Percentiles rank a stretch among this genome's conserved stretches.
Conservation (phyloP, 2,888 invertebrate species). For the Yponomeuta evonymella region DNA sequence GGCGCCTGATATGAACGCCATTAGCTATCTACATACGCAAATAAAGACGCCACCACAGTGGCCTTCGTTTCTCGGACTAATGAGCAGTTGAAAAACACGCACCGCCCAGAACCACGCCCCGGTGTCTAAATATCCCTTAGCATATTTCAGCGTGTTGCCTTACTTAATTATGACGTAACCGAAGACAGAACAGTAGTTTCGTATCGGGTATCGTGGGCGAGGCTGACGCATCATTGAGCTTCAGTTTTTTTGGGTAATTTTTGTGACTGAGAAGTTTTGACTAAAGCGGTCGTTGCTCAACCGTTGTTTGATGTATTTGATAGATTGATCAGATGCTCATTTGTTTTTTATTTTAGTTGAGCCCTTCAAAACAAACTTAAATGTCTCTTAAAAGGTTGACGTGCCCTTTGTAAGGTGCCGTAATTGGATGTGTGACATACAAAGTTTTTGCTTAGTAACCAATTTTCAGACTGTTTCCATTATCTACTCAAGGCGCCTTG, state of each 20-base stretch:
- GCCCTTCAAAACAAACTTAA: too few relatives aligned
- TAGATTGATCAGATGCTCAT: neutral
- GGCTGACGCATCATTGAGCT: constrained; percentile 40
- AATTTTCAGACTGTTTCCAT: neutral
- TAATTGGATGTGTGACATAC: too few relatives aligned
- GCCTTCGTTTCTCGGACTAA: constrained; percentile 15
- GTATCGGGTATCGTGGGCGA: constrained; percentile 33
- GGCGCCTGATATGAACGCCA: too few relatives aligned
- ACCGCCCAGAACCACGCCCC: constrained; percentile 20
- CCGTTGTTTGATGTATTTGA: neutral
- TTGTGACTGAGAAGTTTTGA: neutral
- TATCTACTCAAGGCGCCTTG: neutral
- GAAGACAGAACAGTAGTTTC: constrained; percentile 47
- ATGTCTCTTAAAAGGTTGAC: too few relatives aligned
- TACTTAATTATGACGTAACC: constrained; percentile 53
- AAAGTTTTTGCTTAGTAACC: neutral
- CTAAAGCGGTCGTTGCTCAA: neutral
- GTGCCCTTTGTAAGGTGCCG: too few relatives aligned
- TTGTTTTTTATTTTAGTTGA: neutral
- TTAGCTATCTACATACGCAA: neutral
- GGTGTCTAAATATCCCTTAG: constrained; percentile 20
- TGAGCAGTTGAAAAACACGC: constrained; percentile 5
- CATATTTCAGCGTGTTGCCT: constrained; percentile 24
- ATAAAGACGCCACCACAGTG: neutral
- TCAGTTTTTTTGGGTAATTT: constrained; percentile 17